These are phyloP conservation scores for Drosophila multiciliata DNA, from an alignment of 2,888 invertebrate genomes.

Conservation along the genomic window DNA sequence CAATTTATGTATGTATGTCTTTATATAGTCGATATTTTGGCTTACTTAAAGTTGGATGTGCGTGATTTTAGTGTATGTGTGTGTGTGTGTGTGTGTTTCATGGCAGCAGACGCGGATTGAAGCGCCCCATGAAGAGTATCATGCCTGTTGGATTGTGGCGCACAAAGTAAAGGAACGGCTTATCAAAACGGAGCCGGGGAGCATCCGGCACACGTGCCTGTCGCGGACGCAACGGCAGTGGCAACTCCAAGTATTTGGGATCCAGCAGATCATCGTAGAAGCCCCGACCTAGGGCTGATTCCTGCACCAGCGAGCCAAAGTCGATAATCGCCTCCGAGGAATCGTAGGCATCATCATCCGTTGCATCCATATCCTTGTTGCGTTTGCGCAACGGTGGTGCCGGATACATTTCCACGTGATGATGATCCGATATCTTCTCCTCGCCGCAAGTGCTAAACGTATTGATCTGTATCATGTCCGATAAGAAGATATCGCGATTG, in stretches of 20 bases:
- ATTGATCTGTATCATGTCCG: conserved; percentile 93
- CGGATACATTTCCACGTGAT: conserved; percentile 93
- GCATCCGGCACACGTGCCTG: conserved; percentile 90
- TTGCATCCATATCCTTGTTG: conserved; percentile 82
- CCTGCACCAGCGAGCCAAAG: conserved; percentile 85
- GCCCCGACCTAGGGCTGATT: conserved; percentile 87
- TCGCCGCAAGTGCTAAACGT: conserved; percentile 94
- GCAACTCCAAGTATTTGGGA: conserved; percentile 86
- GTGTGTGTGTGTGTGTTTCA: conserved; percentile 81
- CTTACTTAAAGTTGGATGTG: conserved; percentile 43
- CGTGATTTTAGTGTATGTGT: background rate
- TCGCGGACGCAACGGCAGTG: conserved; percentile 89
- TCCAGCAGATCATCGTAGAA: conserved; percentile 89
- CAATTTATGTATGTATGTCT: conserved; percentile 17
- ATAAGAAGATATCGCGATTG: conserved; percentile 92
- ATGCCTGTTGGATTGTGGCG: conserved; percentile 96
- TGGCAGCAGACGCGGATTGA: conserved; percentile 93
- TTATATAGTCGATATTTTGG: conserved; percentile 48
- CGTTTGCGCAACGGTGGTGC: conserved; percentile 88
- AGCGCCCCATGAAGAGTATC: conserved; percentile 94
- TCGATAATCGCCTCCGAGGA: conserved; percentile 82
- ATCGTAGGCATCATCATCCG: conserved; percentile 73
- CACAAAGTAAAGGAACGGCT: conserved; percentile 95
- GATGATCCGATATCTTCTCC: conserved; percentile 89
- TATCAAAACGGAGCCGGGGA: conserved; percentile 92